A percentile compares a stretch with the other conserved stretches of the same genome.
Evolutionary conservation across 2,797 vertebrate genomes (phyloP).

Genomic region (Rousettus madagascariensis): DNA sequence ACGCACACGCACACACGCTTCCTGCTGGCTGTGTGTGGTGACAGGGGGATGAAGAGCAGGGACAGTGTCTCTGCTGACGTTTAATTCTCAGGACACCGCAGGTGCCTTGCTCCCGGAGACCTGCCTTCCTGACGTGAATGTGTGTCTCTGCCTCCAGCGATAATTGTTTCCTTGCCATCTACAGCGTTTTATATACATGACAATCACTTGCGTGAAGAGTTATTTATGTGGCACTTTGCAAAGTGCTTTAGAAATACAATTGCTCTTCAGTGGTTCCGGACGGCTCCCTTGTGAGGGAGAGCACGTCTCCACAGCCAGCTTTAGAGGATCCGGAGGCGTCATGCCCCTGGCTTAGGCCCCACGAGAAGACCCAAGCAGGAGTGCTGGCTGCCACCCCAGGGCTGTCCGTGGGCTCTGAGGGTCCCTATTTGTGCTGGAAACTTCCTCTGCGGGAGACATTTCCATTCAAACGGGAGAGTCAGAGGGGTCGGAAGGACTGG

Average conservation of each 20-base stretch:
- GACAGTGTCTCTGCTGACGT: neutral
- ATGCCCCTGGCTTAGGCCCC: neutral
- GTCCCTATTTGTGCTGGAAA: neutral
- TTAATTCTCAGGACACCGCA: neutral
- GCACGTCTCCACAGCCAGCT: neutral
- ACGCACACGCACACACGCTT: neutral
- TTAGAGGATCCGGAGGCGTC: neutral
- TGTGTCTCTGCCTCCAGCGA: neutral
- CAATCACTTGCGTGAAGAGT: neutral
- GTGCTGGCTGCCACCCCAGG: neutral
- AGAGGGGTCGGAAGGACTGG: neutral
- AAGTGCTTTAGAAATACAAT: constrained; percentile 44
- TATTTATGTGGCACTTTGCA: constrained; percentile 18
- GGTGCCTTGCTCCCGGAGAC: neutral
- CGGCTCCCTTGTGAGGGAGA: neutral
- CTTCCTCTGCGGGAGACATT: neutral
- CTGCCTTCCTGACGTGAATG: neutral
- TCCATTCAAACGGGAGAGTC: neutral
- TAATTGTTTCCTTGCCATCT: neutral
- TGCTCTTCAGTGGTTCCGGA: neutral
- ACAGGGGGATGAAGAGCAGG: neutral
- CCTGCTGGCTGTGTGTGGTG: neutral
- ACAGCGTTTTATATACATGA: neutral
- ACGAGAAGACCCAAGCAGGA: neutral
- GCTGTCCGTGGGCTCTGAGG: neutral